Evolutionary conservation across 2,113 vertebrate species (phyloP).

Genomic region (Amblyornis subalaris): DNA sequence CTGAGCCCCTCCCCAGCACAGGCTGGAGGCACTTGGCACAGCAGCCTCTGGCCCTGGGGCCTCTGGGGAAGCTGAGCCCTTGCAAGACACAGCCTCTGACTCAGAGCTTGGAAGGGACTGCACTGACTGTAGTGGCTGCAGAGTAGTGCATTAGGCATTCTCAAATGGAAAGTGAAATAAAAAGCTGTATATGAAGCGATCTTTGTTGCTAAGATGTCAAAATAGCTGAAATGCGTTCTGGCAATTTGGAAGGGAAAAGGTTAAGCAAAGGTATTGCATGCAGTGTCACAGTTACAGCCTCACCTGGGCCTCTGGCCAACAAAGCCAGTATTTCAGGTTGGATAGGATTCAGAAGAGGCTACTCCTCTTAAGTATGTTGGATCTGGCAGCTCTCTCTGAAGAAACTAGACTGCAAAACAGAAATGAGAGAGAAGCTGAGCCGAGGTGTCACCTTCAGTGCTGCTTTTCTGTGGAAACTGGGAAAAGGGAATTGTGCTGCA

Average conservation of each 20-base stretch:
- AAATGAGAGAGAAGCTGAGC: neutral
- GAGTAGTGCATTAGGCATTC: neutral
- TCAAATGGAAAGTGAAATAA: neutral
- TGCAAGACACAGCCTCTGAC: neutral
- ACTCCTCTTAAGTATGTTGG: constrained; percentile 49
- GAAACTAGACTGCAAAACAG: constrained; percentile 19
- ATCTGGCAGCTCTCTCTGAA: constrained; percentile 27
- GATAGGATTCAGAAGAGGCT: constrained; percentile 61
- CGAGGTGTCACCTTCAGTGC: neutral
- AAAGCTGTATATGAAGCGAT: neutral
- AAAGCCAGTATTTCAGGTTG: constrained; percentile 77
- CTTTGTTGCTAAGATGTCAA: neutral
- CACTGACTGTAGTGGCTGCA: neutral
- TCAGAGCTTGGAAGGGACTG: neutral
- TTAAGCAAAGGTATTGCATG: constrained; percentile 58
- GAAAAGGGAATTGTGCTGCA: neutral
- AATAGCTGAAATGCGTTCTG: neutral
- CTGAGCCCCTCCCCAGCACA: neutral
- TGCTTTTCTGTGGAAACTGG: neutral
- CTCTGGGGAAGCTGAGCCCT: neutral
- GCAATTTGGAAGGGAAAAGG: constrained; percentile 52
- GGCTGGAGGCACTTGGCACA: neutral
- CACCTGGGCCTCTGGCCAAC: constrained; percentile 58
- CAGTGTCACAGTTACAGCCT: constrained; percentile 36
- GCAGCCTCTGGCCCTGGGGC: neutral